Conservation (phyloP, 1,140 invertebrate species). For the Hormaphis cornu region DNA sequence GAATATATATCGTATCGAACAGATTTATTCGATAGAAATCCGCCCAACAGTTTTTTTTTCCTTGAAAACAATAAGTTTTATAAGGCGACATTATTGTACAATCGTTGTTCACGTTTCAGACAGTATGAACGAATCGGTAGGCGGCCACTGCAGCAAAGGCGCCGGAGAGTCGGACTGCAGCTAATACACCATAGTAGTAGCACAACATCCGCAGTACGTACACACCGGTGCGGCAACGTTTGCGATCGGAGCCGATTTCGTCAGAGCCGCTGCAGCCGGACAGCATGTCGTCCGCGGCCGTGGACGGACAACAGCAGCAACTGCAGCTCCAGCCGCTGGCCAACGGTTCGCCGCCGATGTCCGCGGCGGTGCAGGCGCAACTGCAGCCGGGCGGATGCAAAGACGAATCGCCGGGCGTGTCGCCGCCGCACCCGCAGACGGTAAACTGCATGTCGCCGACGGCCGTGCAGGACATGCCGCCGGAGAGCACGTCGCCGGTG, state of each 20-base stretch:
- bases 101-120: not conserved
- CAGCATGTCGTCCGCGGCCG: conserved; percentile 9
- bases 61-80: too few relatives aligned
- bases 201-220: too few relatives aligned
- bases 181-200: not conserved
- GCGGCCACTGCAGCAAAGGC: not conserved
- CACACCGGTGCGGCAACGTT: too few relatives aligned
- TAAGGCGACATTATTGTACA: too few relatives aligned
- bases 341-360: not conserved
- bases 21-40: not conserved
- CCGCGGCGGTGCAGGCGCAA: not conserved
- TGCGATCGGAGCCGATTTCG: not conserved
- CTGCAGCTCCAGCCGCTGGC: not conserved
- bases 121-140: not conserved
- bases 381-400: too few relatives aligned
- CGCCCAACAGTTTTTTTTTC: too few relatives aligned
- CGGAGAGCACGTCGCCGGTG: conserved; percentile 35
- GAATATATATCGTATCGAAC: too few relatives aligned
- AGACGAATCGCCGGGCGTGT: conserved; percentile 13
- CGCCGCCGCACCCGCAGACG: conserved; percentile 31
- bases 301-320: conserved; percentile 20
- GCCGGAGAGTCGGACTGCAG: not conserved
- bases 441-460: conserved; percentile 20
- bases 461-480: conserved; percentile 31
- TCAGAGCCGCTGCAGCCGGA: not conserved